These are phyloP conservation scores for Chroicocephalus ridibundus DNA, from an alignment of 2,113 vertebrate species.

Conservation along the genomic window DNA sequence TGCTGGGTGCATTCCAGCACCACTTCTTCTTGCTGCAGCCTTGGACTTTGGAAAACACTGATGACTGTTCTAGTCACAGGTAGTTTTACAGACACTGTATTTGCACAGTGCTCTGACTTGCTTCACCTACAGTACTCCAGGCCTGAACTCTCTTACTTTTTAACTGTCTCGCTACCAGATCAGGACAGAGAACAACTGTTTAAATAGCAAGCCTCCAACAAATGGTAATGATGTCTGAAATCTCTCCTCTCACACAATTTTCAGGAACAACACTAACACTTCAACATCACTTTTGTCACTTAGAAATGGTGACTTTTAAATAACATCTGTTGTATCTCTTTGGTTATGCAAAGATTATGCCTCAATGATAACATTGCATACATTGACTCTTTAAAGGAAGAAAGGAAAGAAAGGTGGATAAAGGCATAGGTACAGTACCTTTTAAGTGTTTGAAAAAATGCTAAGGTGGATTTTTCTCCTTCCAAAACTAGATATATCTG, in stretches of 20 bases:
- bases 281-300: background rate
- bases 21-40: background rate
- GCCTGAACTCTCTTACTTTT: background rate
- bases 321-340: background rate
- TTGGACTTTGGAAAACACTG: slow-evolving; percentile 48
- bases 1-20: background rate
- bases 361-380: background rate
- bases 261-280: background rate
- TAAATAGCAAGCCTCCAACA: background rate
- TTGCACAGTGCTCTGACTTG: slow-evolving; percentile 18
- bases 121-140: background rate
- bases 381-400: background rate
- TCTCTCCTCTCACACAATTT: background rate
- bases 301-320: background rate
- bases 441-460: slow-evolving; percentile 6
- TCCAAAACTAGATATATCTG: background rate
- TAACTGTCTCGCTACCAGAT: background rate
- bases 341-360: background rate
- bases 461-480: background rate
- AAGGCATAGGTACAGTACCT: background rate
- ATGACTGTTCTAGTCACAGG: background rate
- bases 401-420: background rate
- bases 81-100: slow-evolving; percentile 15
- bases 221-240: background rate
- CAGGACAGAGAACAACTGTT: background rate